Evolutionary conservation across 2,113 vertebrate species (phyloP).

Genomic region (Myrmophylax atrothorax): DNA sequence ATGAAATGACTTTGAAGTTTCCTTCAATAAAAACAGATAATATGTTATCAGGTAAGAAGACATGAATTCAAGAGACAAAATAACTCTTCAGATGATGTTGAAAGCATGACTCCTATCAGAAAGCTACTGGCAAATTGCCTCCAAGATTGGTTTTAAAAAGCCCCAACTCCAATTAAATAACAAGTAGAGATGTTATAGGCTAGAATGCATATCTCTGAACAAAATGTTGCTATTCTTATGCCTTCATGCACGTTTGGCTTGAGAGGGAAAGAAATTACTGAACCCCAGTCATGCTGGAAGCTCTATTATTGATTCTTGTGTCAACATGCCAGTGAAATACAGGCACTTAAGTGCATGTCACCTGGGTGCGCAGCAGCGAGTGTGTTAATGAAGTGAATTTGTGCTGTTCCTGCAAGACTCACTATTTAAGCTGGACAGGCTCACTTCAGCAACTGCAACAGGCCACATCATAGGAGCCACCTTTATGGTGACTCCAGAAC

Average conservation of each 20-base stretch:
- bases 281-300: neutral
- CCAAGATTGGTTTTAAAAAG: neutral
- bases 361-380: neutral
- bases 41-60: slow-evolving; percentile 95
- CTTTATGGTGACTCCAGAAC: neutral
- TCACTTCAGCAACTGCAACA: neutral
- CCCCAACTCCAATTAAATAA: neutral
- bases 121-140: slow-evolving; percentile 48
- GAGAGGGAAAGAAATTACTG: neutral
- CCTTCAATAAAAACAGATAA: slow-evolving; percentile 98
- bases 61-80: slow-evolving; percentile 13
- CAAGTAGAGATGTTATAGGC: slow-evolving; percentile 21
- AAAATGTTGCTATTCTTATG: neutral
- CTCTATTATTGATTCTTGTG: neutral
- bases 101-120: slow-evolving; percentile 40
- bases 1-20: slow-evolving; percentile 99
- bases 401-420: neutral
- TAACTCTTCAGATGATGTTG: neutral
- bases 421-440: neutral
- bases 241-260: slow-evolving; percentile 12
- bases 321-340: neutral
- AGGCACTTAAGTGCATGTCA: neutral
- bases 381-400: neutral
- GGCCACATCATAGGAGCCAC: neutral
- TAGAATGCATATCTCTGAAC: neutral